Base-by-base conservation (phyloP, 2,797 vertebrate species). In the Centropyge bicolor region DNA sequence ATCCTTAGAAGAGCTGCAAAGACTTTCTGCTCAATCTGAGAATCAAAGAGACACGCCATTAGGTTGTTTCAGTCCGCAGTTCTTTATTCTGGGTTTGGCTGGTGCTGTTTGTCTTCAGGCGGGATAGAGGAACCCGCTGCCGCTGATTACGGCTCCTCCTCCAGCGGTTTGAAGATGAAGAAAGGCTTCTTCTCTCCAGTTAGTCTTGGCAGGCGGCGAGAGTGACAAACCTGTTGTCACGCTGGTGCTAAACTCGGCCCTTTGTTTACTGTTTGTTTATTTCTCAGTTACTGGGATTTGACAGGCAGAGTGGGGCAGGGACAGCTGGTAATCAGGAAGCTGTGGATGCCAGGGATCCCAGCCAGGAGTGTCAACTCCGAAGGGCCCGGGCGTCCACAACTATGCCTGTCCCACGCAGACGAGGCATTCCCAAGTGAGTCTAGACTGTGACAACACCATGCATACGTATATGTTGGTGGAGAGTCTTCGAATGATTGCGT, bases 241-340 rank as follows among this genome's bases (percentile, higher is more conserved):
- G 82, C 85, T 82, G 72, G 76, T 84, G 89, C 91, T 91, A 94
- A 92, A 92, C 90, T 87, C 77, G 88, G 89, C 79, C 75, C 74
- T 89, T 92, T 92, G 92, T 93, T 94, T 91, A 91, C 89, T 85
- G 86, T 89, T 92, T 93, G 91, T 93, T 93, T 91, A 89, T 86
- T 90, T 89, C 91, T 87, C 78, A 85, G 92, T 92, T 88, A 92
- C 93, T 74, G 86, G 87, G 91, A 88, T 86, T 81, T 87, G 88
- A 90, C 82, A 75, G 81, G 61, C 79, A 62, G 83, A 88, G 72
- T 27, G 60, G 74, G 78, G 61, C 68, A 80, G 66, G 76, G 89
- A 91, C 90, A 93, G 91, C 93, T 94, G 92, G 89, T 87, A 87
- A 91, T 91, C 88, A 91, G 90, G 88, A 90, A 88, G 85, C 80